Evolutionary conservation across 2,888 invertebrate species (phyloP).

Genomic region (Agriopis marginaria): DNA sequence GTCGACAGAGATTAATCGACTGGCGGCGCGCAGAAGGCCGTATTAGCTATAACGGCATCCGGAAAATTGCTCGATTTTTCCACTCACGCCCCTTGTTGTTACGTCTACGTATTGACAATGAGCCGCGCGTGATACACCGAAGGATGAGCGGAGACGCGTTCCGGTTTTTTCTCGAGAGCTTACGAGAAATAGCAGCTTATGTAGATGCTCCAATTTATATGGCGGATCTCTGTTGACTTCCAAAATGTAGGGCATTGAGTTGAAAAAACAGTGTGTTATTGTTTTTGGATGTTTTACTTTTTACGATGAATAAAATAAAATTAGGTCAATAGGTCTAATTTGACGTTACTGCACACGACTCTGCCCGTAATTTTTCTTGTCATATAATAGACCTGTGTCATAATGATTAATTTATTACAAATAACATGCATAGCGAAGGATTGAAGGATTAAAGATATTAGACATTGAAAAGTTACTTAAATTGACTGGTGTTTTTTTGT

Average conservation of each 20-base stretch:
- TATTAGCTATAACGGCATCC: conserved; percentile 83
- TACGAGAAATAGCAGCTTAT: conserved; percentile 45
- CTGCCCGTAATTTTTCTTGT: neutral
- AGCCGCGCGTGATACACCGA: conserved; percentile 65
- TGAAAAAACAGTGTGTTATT: conserved; percentile 15
- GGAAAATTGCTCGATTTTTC: conserved; percentile 83
- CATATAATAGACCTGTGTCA: too few species aligned
- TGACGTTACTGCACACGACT: neutral
- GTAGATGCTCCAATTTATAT: conserved; percentile 47
- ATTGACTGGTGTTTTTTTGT: too few species aligned
- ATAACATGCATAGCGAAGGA: too few species aligned
- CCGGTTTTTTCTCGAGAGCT: conserved; percentile 45
- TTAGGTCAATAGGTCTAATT: neutral
- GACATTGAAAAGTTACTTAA: too few species aligned
- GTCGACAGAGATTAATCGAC: conserved; percentile 82
- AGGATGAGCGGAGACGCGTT: conserved; percentile 44
- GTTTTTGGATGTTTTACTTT: neutral
- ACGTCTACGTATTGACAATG: conserved; percentile 73
- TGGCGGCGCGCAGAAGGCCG: conserved; percentile 72
- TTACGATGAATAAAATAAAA: neutral
- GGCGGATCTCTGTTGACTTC: conserved; percentile 40
- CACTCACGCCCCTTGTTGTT: conserved; percentile 73
- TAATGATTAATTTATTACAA: neutral
- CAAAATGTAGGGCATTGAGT: conserved; percentile 29
- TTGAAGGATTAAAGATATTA: too few species aligned